Evolutionary conservation across 2,888 invertebrate species (phyloP).

Genomic region (Drosophila robusta): DNA sequence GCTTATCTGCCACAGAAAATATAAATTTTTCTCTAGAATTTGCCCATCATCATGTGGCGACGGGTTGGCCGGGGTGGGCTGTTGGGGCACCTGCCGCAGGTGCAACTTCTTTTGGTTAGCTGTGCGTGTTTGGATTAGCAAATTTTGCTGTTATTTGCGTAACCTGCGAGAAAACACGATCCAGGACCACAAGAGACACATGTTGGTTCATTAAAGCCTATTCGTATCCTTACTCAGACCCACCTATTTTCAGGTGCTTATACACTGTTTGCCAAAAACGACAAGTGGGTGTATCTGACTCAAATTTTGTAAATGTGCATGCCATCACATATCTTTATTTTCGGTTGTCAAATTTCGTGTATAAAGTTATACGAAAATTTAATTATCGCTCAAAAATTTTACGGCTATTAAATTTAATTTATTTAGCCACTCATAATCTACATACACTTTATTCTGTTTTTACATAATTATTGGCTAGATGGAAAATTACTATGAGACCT

Average conservation of each 20-base stretch:
- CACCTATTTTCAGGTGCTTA: background rate
- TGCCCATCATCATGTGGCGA: background rate
- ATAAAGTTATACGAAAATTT: no score
- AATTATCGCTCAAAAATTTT: no score
- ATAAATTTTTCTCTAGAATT: background rate
- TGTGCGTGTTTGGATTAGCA: conserved; percentile 71
- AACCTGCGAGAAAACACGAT: conserved; percentile 14
- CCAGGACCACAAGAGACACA: conserved; percentile 8
- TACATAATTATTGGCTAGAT: no score
- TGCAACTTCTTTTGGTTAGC: conserved; percentile 46
- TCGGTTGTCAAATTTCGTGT: no score
- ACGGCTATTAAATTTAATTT: no score
- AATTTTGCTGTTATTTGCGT: conserved; percentile 42
- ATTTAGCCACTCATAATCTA: no score
- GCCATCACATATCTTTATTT: no score
- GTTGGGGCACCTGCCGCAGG: conserved; percentile 48
- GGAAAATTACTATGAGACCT: no score
- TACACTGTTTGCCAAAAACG: background rate
- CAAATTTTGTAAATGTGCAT: background rate
- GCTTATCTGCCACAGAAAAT: conserved; percentile 4
- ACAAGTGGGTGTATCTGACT: no score
- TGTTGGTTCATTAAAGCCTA: conserved; percentile 34
- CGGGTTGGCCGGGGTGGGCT: background rate
- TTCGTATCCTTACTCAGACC: conserved; percentile 4
- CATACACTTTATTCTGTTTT: no score